Percentiles rank a stretch among this genome's conserved stretches.
Evolutionary conservation across 2,797 vertebrate genomes (phyloP).

Genomic region (Adelosebastes latens): DNA sequence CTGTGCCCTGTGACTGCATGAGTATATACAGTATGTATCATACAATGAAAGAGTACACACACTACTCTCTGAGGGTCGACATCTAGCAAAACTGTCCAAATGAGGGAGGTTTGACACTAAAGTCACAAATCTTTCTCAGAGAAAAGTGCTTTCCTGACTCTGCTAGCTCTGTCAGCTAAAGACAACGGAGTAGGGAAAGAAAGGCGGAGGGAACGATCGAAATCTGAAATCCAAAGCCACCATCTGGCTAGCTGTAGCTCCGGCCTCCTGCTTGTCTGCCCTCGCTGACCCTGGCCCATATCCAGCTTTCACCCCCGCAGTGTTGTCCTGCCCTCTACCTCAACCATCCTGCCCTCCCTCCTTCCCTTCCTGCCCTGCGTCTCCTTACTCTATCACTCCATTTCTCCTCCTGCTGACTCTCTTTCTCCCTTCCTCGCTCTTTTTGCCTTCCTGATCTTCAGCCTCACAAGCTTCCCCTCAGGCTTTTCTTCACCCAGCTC

Average conservation of each 20-base stretch:
- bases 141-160: background rate
- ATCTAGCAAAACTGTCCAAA: too few species aligned
- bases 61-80: too few species aligned
- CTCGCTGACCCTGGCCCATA: conserved; percentile 63
- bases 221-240: conserved; percentile 25
- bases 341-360: conserved; percentile 51
- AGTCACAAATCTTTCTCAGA: background rate
- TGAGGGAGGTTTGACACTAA: too few species aligned
- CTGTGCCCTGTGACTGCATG: too few species aligned
- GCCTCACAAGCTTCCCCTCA: conserved; percentile 13
- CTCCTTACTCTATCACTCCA: conserved; percentile 33
- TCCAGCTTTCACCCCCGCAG: conserved; percentile 64
- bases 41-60: background rate
- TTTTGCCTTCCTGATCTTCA: conserved; percentile 24
- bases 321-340: conserved; percentile 73
- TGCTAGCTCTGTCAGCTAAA: conserved; percentile 5
- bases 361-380: conserved; percentile 37
- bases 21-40: background rate
- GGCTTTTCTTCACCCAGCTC: conserved; percentile 33
- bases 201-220: conserved; percentile 6
- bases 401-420: conserved; percentile 22
- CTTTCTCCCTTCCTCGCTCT: conserved; percentile 19
- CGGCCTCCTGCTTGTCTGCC: conserved; percentile 38
- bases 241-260: conserved; percentile 27
- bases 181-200: background rate